Conservation (phyloP, 2,888 invertebrate genomes). For the Allolobophora icterica region DNA sequence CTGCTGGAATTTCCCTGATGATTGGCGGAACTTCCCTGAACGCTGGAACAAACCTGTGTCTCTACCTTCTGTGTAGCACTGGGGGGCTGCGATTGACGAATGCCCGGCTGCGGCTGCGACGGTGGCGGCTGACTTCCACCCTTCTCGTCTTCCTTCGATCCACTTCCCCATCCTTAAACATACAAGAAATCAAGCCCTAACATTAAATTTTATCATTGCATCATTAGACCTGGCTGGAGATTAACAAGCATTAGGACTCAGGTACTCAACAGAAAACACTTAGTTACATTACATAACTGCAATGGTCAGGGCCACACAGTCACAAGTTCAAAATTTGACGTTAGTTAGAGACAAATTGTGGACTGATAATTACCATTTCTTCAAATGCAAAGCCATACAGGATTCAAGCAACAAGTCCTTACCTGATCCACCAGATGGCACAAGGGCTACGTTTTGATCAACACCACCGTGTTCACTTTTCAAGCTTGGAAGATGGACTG, state of each 20-base stretch:
- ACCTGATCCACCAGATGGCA: constrained; percentile 76
- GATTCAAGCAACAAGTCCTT: neutral
- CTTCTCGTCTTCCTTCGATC: constrained; percentile 38
- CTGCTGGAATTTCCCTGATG: constrained; percentile 38
- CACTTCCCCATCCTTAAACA: constrained; percentile 31
- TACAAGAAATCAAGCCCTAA: neutral
- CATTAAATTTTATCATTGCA: neutral
- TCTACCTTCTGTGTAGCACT: neutral
- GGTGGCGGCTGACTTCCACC: constrained; percentile 58
- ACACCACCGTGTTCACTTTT: constrained; percentile 88
- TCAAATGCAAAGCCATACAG: neutral
- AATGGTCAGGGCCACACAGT: neutral
- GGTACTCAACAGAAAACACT: too few species aligned
- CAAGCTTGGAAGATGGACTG: constrained; percentile 97
- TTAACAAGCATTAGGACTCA: neutral
- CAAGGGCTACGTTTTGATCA: constrained; percentile 79
- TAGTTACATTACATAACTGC: too few species aligned
- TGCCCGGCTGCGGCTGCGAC: constrained; percentile 61
- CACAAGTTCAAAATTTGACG: neutral
- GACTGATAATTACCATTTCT: neutral
- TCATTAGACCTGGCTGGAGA: neutral
- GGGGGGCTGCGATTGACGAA: constrained; percentile 52
- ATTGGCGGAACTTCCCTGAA: constrained; percentile 19
- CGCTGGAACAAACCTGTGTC: constrained; percentile 38
- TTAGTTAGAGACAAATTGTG: neutral